Evolutionary conservation across 1,140 invertebrate genomes (phyloP).

Genomic region (Ceratoteleas bidentatus): DNA sequence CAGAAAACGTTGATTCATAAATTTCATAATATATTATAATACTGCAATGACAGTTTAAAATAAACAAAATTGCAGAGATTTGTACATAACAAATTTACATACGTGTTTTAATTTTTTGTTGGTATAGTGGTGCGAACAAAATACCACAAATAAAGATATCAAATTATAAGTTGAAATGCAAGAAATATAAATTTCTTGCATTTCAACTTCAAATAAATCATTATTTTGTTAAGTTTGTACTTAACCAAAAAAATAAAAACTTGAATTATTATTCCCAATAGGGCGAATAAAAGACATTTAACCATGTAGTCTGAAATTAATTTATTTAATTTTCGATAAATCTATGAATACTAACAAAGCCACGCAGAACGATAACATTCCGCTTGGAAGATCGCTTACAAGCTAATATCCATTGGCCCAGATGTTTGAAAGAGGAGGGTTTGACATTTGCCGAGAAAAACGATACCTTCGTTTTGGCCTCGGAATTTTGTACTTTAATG

Average conservation of each 20-base stretch:
- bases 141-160: no score
- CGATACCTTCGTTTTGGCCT: slow-evolving; percentile 30
- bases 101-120: no score
- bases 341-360: slow-evolving; percentile 81
- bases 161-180: no score
- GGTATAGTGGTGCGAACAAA: no score
- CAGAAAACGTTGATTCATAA: no score
- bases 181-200: no score
- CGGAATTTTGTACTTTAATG: slow-evolving; percentile 62
- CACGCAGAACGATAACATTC: slow-evolving; percentile 70
- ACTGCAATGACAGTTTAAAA: no score
- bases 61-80: no score
- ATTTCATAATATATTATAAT: no score
- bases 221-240: background rate
- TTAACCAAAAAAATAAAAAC: background rate
- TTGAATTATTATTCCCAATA: no score
- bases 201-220: no score
- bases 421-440: slow-evolving; percentile 66
- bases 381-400: slow-evolving; percentile 73
- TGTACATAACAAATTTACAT: no score
- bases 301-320: slow-evolving; percentile 73
- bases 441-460: slow-evolving; percentile 48
- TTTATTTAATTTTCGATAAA: slow-evolving; percentile 77
- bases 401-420: slow-evolving; percentile 70
- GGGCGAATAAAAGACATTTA: background rate